Evolutionary conservation across 2,888 invertebrate species (phyloP).

Genomic region (Chorisops tibialis): DNA sequence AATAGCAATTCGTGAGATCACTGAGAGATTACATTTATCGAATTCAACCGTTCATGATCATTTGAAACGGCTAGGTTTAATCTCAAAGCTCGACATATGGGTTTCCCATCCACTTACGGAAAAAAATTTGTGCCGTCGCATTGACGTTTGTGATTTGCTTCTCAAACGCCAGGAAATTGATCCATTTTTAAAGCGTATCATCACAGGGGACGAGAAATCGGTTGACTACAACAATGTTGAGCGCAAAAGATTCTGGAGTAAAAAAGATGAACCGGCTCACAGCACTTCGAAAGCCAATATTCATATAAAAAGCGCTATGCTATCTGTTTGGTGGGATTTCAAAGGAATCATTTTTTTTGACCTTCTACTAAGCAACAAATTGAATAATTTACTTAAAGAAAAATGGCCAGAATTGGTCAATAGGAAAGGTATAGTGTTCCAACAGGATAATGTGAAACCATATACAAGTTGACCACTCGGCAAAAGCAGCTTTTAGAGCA

Average conservation of each 20-base stretch:
- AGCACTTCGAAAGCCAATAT: slow-evolving; percentile 35
- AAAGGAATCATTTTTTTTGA: slow-evolving; percentile 4
- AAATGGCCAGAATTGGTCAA: background rate
- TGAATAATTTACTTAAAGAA: background rate
- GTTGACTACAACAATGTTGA: slow-evolving; percentile 10
- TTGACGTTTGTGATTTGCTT: background rate
- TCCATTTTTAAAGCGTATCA: slow-evolving; percentile 8
- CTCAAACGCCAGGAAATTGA: background rate
- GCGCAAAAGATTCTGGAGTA: slow-evolving; percentile 37
- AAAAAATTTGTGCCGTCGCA: slow-evolving; percentile 24
- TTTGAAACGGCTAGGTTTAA: slow-evolving; percentile 31
- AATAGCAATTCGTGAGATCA: slow-evolving; percentile 32
- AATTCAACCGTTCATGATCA: slow-evolving; percentile 33
- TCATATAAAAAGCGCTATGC: slow-evolving; percentile 30
- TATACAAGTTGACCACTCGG: background rate
- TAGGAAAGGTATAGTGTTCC: too few species aligned
- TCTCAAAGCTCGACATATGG: slow-evolving; percentile 34
- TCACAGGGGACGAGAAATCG: slow-evolving; percentile 2
- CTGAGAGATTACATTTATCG: slow-evolving; percentile 33
- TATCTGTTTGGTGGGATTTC: slow-evolving; percentile 1
- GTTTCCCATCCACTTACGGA: slow-evolving; percentile 32
- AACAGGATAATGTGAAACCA: too few species aligned
- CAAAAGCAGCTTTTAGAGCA: too few species aligned
- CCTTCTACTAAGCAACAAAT: background rate
- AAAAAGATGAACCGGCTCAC: slow-evolving; percentile 36